Conservation (phyloP, 2,113 vertebrate species). For the Peucedramus taeniatus region DNA sequence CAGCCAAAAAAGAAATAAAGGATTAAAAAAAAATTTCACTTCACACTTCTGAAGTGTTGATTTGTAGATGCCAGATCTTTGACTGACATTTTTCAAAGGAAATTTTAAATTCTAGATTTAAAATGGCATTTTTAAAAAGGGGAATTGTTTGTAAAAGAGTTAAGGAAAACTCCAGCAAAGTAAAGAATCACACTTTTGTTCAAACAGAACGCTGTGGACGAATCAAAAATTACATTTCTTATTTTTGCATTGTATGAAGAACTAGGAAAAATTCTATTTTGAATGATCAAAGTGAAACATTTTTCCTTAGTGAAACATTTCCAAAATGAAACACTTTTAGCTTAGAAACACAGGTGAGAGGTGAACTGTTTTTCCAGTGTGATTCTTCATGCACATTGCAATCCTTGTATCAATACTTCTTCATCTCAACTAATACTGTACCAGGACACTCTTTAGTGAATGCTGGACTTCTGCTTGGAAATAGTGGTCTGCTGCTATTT, state of each 20-base stretch:
- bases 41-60: background rate
- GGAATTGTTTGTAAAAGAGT: background rate
- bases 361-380: background rate
- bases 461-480: background rate
- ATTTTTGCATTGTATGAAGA: background rate
- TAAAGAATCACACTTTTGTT: background rate
- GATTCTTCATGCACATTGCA: background rate
- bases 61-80: constrained; percentile 27
- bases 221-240: background rate
- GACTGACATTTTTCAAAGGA: background rate
- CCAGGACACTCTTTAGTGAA: background rate
- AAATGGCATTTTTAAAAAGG: background rate
- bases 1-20: background rate
- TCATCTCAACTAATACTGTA: background rate
- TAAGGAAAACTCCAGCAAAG: background rate
- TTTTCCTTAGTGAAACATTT: no score
- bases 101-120: background rate
- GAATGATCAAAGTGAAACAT: background rate
- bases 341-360: accelerated
- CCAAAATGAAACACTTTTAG: no score
- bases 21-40: background rate
- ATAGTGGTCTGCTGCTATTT: background rate
- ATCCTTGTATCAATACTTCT: background rate
- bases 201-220: background rate
- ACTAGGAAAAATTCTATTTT: background rate